phyloP scores from a whole-genome alignment of 2,888 invertebrate species.

The Stenolophus ochropezus region DNA sequence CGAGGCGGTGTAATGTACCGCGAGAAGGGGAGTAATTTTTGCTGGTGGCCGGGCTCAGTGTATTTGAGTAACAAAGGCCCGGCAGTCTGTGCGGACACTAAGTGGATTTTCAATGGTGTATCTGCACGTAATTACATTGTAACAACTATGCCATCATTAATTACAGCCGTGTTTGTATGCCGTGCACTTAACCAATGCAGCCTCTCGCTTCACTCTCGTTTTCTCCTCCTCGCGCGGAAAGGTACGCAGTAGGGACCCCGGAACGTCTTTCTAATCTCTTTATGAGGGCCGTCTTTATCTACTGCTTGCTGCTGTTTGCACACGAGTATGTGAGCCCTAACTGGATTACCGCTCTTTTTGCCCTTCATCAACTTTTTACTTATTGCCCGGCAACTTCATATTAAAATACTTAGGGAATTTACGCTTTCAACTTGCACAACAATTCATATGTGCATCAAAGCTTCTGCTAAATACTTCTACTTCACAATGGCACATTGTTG shows the following conservation, averaged over 20 bases:
- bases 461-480: not conserved
- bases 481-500: not conserved
- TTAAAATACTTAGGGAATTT: not conserved
- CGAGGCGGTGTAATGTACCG: too few relatives aligned
- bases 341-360: not conserved
- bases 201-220: slow-evolving; percentile 33
- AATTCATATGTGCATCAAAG: not conserved
- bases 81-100: slow-evolving; percentile 59
- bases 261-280: slow-evolving; percentile 58
- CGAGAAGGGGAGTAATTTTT: not conserved
- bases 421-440: not conserved
- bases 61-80: not conserved
- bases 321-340: not conserved
- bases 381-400: not conserved
- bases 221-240: slow-evolving; percentile 42
- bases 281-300: slow-evolving; percentile 48
- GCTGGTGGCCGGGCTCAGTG: not conserved
- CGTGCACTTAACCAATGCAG: slow-evolving; percentile 56
- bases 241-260: too few relatives aligned
- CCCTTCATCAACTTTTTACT: not conserved
- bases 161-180: slow-evolving; percentile 62
- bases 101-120: slow-evolving; percentile 66
- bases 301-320: slow-evolving; percentile 8
- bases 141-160: slow-evolving; percentile 65
- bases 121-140: slow-evolving; percentile 65